These are phyloP conservation scores for Acrocephalus scirpaceus DNA, from an alignment of 2,797 vertebrate genomes.

Conservation along the genomic window DNA sequence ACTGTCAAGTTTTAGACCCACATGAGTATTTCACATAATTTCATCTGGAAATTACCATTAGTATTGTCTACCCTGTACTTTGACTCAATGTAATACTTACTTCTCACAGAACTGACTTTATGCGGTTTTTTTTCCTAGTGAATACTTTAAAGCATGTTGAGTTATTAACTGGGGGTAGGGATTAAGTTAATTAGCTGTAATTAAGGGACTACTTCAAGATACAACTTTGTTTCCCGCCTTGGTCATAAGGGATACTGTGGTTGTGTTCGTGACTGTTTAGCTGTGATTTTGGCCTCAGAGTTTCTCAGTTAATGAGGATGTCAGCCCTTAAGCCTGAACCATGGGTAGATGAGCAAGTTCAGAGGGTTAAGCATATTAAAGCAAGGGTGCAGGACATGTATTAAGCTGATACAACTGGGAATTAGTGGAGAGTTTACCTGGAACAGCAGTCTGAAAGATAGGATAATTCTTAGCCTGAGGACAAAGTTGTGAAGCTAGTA, in stretches of 20 bases:
- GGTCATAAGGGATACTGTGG: not conserved
- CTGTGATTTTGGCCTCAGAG: not conserved
- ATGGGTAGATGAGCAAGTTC: constrained; percentile 25
- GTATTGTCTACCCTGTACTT: not conserved
- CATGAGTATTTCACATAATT: no score
- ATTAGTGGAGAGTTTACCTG: constrained; percentile 41
- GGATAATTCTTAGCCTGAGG: constrained; percentile 22
- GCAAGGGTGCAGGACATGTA: not conserved
- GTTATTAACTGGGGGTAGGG: not conserved
- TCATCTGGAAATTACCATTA: not conserved
- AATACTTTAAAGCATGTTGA: not conserved
- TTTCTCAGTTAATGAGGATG: not conserved
- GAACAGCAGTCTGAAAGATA: not conserved
- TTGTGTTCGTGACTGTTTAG: not conserved
- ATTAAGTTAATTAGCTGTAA: not conserved
- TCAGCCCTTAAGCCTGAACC: constrained; percentile 9
- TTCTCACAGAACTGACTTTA: not conserved
- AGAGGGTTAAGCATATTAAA: constrained; percentile 45
- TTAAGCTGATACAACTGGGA: constrained; percentile 6
- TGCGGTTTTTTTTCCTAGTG: not conserved
- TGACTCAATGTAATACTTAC: not conserved
- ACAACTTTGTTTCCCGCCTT: not conserved
- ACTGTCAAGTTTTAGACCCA: no score
- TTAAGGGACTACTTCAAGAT: not conserved
- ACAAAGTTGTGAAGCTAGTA: not conserved